phyloP scores from a whole-genome alignment of 2,113 vertebrate species.

The Diglossa brunneiventris region DNA sequence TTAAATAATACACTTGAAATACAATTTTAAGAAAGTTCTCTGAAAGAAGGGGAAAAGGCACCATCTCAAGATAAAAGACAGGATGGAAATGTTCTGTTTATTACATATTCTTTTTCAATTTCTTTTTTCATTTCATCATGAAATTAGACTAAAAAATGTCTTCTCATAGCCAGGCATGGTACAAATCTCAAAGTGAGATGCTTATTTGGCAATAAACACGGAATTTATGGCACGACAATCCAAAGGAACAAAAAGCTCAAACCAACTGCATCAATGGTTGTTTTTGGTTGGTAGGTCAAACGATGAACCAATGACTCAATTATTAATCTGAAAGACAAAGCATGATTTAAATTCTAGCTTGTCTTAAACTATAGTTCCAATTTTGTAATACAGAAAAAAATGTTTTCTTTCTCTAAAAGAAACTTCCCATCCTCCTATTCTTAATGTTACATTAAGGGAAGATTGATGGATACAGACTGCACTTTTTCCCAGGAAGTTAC shows the following conservation, averaged over 20 bases:
- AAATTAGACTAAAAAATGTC: background rate
- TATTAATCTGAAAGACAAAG: background rate
- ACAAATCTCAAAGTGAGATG: background rate
- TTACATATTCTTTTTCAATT: background rate
- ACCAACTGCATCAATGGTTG: background rate
- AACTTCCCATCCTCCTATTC: background rate
- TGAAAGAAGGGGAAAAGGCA: background rate
- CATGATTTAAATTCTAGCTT: background rate
- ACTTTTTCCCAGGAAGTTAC: background rate
- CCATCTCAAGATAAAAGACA: background rate
- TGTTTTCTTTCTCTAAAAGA: background rate
- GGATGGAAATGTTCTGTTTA: background rate
- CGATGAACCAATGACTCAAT: background rate
- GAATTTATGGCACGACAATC: background rate
- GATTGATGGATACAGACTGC: background rate
- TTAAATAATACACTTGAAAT: background rate
- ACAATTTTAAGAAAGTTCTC: background rate
- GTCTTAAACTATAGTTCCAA: background rate
- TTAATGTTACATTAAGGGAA: background rate
- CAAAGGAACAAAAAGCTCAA: background rate
- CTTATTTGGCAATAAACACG: background rate
- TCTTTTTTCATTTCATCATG: background rate
- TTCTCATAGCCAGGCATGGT: background rate
- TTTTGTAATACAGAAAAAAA: background rate
- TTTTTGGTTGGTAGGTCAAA: background rate